Evolutionary conservation across 2,797 vertebrate species (phyloP).

Genomic region (Paguma larvata): DNA sequence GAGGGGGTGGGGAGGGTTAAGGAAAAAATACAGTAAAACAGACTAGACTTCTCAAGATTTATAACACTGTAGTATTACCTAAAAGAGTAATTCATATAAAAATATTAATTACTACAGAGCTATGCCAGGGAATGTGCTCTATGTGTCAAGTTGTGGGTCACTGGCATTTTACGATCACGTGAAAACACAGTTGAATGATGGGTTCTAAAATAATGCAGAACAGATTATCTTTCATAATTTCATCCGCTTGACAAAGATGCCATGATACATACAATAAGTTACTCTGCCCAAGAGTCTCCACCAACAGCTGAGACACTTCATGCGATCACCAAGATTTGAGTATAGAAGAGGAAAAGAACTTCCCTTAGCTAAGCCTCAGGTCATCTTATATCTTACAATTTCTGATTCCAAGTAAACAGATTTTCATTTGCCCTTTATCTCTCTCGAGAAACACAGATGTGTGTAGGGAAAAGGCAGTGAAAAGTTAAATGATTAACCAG

Average conservation of each 20-base stretch:
- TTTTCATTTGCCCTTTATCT: constrained; percentile 4
- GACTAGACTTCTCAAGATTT: background rate
- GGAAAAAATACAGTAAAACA: background rate
- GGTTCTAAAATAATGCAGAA: background rate
- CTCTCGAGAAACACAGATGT: background rate
- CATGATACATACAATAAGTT: background rate
- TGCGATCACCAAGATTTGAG: background rate
- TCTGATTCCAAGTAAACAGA: constrained; percentile 18
- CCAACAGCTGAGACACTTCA: background rate
- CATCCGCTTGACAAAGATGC: background rate
- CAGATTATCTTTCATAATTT: background rate
- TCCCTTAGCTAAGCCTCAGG: background rate
- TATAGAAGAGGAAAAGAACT: background rate
- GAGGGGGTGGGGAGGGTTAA: no score
- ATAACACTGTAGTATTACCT: background rate
- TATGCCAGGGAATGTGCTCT: background rate
- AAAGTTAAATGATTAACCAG: background rate
- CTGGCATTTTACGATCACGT: background rate
- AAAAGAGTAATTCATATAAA: constrained; percentile 39
- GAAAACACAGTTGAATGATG: background rate
- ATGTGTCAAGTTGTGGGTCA: background rate
- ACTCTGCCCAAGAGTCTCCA: background rate
- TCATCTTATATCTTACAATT: background rate
- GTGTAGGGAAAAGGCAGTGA: background rate
- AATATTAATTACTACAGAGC: background rate